Percentiles rank a stretch among this genome's conserved stretches.
Conservation (phyloP, 2,113 vertebrate species). For the Equus quagga region DNA sequence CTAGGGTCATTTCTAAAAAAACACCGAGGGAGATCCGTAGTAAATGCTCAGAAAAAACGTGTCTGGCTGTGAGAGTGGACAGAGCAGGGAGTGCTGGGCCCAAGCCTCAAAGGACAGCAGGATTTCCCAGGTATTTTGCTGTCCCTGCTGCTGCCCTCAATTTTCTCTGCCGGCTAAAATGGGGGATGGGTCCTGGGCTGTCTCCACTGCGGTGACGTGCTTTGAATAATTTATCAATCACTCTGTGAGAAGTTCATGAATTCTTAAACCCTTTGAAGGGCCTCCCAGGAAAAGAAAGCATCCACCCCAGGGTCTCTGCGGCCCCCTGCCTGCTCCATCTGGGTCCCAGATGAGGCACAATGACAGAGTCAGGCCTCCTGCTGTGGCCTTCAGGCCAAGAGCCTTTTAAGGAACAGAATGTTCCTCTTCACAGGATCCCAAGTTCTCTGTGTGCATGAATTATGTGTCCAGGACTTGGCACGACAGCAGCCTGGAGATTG, state of each 20-base stretch:
- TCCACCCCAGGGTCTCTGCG: background rate
- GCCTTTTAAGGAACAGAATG: background rate
- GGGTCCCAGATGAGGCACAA: background rate
- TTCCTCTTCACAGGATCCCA: background rate
- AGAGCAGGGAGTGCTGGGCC: background rate
- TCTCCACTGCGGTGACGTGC: rapidly evolving
- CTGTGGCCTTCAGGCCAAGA: background rate
- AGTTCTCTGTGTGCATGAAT: slow-evolving; percentile 36
- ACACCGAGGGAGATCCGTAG: background rate
- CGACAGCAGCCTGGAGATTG: background rate
- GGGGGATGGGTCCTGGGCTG: background rate
- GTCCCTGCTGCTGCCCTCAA: rapidly evolving
- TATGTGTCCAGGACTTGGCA: background rate
- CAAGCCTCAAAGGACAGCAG: background rate
- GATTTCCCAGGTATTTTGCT: background rate
- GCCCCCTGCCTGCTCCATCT: background rate
- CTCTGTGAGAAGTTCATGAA: slow-evolving; percentile 14
- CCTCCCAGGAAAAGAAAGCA: background rate
- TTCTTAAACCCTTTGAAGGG: background rate
- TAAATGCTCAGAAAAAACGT: background rate
- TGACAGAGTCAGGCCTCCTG: background rate
- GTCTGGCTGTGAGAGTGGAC: background rate
- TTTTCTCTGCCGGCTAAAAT: background rate
- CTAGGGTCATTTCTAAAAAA: background rate
- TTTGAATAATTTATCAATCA: slow-evolving; percentile 17